Conservation (phyloP, 2,888 invertebrate genomes). For the Trimorus sp. region DNA sequence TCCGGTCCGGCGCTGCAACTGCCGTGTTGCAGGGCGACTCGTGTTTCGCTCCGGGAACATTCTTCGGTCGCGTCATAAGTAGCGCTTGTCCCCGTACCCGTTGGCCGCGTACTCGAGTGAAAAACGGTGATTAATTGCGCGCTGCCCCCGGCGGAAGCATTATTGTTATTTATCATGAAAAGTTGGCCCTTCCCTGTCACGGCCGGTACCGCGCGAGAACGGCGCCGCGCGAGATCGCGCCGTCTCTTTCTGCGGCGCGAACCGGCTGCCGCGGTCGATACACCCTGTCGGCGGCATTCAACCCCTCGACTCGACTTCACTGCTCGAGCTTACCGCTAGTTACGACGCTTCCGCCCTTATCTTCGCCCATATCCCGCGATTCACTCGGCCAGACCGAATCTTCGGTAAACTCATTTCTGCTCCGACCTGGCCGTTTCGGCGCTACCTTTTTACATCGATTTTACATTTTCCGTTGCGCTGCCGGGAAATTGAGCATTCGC, state of each 20-base stretch:
- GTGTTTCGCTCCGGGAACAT: neutral
- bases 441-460: too few relatives aligned
- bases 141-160: conserved; percentile 34
- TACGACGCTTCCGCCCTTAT: conserved; percentile 61
- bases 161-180: conserved; percentile 57
- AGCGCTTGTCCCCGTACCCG: conserved; percentile 6
- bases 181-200: conserved; percentile 49
- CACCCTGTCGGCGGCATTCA: conserved; percentile 67
- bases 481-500: too few relatives aligned
- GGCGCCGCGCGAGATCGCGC: conserved; percentile 44
- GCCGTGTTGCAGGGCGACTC: neutral
- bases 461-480: too few relatives aligned
- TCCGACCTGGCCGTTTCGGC: too few relatives aligned
- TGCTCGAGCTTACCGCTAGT: conserved; percentile 58
- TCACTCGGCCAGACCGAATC: conserved; percentile 10
- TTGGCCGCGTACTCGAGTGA: conserved; percentile 34
- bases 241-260: conserved; percentile 65
- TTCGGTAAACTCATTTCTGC: too few relatives aligned
- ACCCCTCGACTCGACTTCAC: conserved; percentile 61
- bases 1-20: neutral
- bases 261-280: conserved; percentile 69
- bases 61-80: conserved; percentile 3
- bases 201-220: conserved; percentile 39
- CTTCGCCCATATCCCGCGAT: conserved; percentile 43
- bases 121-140: conserved; percentile 46